Percentiles rank a stretch among this genome's conserved stretches.
phyloP scores from a whole-genome alignment of 2,797 vertebrate genomes.

The Bovichtus variegatus region DNA sequence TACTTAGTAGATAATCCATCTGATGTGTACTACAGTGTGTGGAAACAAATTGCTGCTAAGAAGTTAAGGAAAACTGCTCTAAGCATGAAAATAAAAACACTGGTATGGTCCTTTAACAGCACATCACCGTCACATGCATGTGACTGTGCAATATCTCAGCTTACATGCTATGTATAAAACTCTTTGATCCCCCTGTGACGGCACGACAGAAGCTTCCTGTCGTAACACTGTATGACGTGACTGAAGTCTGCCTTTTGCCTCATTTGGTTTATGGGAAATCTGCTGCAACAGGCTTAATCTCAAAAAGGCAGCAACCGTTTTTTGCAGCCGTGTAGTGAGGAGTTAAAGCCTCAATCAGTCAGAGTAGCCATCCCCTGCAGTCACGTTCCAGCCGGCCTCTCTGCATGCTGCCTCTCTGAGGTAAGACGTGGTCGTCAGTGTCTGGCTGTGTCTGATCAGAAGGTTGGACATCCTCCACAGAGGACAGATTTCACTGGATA shows the following conservation, averaged over 20 bases:
- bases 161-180: background rate
- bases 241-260: slow-evolving; percentile 14
- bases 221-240: background rate
- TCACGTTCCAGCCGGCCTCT: slow-evolving; percentile 14
- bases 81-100: background rate
- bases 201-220: background rate
- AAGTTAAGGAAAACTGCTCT: background rate
- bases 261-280: slow-evolving; percentile 45
- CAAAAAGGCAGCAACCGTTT: slow-evolving; percentile 11
- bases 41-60: background rate
- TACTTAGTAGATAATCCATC: background rate
- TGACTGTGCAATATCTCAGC: background rate
- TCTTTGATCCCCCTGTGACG: background rate
- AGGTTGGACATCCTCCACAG: background rate
- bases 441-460: slow-evolving; percentile 16
- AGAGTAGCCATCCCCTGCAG: slow-evolving; percentile 26
- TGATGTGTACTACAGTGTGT: background rate
- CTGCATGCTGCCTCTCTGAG: slow-evolving; percentile 2
- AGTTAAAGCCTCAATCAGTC: slow-evolving; percentile 42
- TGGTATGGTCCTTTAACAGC: background rate
- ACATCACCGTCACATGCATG: background rate
- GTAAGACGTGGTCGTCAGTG: slow-evolving; percentile 13
- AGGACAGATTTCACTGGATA: slow-evolving; percentile 4
- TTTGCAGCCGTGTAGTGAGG: slow-evolving; percentile 12
- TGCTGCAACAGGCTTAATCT: slow-evolving; percentile 38